Percentiles rank a stretch among this genome's conserved stretches.
Evolutionary conservation across 2,797 vertebrate species (phyloP).

Genomic region (Botia kubotai): DNA sequence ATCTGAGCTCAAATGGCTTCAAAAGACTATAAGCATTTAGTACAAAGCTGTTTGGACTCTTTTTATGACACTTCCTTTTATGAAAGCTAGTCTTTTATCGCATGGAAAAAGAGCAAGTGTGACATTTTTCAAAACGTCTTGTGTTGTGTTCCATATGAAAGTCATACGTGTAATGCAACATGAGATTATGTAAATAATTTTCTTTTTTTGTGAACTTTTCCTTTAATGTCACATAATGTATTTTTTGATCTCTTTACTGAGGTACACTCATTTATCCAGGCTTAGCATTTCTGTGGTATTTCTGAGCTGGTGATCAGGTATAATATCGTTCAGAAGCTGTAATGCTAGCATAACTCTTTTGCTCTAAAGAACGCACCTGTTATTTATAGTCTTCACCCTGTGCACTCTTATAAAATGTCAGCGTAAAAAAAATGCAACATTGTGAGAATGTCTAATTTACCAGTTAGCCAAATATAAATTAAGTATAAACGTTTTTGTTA

Average conservation of each 20-base stretch:
- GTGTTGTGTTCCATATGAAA: not conserved
- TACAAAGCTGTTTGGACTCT: not conserved
- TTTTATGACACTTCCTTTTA: not conserved
- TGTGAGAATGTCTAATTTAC: not conserved
- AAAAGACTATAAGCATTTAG: not conserved
- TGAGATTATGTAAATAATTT: not conserved
- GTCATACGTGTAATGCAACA: not conserved
- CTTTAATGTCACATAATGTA: not conserved
- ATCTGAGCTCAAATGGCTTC: not conserved
- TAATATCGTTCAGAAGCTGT: not conserved
- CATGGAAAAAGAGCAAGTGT: too few relatives aligned
- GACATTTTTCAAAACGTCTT: not conserved
- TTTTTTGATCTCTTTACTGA: not conserved
- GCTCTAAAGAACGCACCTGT: not conserved
- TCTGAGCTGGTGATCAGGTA: not conserved
- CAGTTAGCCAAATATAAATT: not conserved
- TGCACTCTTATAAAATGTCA: constrained; percentile 9
- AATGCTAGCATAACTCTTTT: not conserved
- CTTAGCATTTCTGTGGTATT: constrained; percentile 3
- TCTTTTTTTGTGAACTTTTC: not conserved
- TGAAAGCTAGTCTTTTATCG: not conserved
- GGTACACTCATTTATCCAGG: not conserved
- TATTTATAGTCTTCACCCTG: not conserved
- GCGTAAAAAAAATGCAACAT: not conserved
- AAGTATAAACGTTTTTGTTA: not conserved